Percentiles rank a stretch among this genome's conserved stretches.
phyloP scores from a whole-genome alignment of 2,888 invertebrate species.

The Tetragonisca angustula region DNA sequence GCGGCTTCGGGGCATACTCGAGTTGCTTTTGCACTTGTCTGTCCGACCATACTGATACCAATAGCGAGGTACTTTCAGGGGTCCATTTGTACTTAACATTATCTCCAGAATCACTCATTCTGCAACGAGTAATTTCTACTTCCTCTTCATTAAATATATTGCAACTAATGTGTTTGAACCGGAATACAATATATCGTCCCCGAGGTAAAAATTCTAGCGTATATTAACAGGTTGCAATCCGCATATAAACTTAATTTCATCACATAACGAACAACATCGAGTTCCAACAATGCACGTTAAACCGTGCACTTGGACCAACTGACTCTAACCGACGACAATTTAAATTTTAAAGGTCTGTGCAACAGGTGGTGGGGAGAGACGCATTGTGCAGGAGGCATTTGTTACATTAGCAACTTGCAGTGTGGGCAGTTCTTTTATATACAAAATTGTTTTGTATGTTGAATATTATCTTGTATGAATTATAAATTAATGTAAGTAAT shows the following conservation, averaged over 20 bases:
- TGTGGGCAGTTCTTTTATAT: too few species aligned
- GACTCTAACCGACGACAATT: constrained; percentile 58
- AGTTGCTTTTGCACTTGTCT: constrained; percentile 82
- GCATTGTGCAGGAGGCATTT: constrained; percentile 15
- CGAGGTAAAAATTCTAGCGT: neutral
- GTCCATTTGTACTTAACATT: constrained; percentile 82
- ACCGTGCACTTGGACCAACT: constrained; percentile 32
- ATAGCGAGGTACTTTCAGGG: constrained; percentile 80
- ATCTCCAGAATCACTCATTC: constrained; percentile 78
- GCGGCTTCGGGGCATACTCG: constrained; percentile 78
- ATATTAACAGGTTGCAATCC: constrained; percentile 33
- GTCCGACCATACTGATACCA: constrained; percentile 83
- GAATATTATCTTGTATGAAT: too few species aligned
- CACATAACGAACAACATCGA: neutral
- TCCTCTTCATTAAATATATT: neutral
- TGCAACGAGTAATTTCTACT: neutral
- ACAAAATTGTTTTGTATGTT: too few species aligned
- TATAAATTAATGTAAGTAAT: too few species aligned
- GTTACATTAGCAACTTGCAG: too few species aligned
- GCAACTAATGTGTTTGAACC: neutral
- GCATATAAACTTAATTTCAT: neutral
- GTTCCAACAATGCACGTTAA: neutral
- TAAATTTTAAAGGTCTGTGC: constrained; percentile 65
- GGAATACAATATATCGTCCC: neutral
- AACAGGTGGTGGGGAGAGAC: constrained; percentile 52